Conservation (phyloP, 2,113 vertebrate species). For the Pipa parva region DNA sequence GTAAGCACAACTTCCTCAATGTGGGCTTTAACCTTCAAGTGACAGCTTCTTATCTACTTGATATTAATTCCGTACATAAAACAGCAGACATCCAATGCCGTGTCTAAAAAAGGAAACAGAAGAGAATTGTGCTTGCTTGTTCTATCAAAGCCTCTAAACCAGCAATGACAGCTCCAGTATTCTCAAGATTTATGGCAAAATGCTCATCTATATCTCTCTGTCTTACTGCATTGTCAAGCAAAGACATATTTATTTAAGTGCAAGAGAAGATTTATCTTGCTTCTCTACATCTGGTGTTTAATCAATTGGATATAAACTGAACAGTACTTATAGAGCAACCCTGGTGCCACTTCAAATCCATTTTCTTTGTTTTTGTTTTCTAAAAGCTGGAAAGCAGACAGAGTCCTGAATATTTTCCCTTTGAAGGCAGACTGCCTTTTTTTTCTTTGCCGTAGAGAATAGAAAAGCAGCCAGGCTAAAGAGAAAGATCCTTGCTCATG, state of each 20-base stretch:
- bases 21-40: not conserved
- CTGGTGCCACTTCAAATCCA: constrained; percentile 35
- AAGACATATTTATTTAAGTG: constrained; percentile 35
- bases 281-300: constrained; percentile 37
- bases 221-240: constrained; percentile 30
- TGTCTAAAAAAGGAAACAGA: not conserved
- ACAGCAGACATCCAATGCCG: not conserved
- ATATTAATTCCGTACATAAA: not conserved
- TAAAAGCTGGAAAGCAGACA: constrained; percentile 15
- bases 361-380: constrained; percentile 25
- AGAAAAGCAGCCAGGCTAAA: not conserved
- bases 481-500: constrained; percentile 2
- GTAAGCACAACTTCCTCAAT: not conserved
- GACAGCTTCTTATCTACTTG: not conserved
- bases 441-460: not conserved
- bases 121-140: constrained; percentile 13
- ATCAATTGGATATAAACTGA: constrained; percentile 41
- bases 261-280: constrained; percentile 28
- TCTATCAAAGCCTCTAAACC: constrained; percentile 33
- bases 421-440: not conserved
- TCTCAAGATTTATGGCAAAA: constrained; percentile 35
- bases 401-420: not conserved
- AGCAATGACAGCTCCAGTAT: constrained; percentile 35
- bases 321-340: constrained; percentile 29
- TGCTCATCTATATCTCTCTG: constrained; percentile 35